These are phyloP conservation scores for Chaenocephalus aceratus DNA, from an alignment of 2,113 vertebrate genomes.

Conservation along the genomic window DNA sequence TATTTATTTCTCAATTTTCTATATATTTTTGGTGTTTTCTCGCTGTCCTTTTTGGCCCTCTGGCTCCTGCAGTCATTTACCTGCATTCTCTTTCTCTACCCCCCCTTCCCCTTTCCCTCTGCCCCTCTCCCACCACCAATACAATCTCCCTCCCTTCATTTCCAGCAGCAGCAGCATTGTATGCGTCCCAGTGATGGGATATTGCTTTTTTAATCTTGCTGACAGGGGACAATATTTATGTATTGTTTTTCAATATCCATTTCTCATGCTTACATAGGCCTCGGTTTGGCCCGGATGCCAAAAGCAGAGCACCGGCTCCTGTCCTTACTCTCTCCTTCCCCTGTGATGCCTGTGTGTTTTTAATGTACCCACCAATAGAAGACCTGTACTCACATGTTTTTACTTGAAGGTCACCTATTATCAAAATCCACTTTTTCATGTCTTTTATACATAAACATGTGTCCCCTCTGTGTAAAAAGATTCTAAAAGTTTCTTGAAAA, in stretches of 20 bases:
- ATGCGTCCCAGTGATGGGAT: slow-evolving; percentile 69
- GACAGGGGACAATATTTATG: slow-evolving; percentile 81
- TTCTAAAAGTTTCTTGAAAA: too few relatives aligned
- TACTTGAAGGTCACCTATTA: too few relatives aligned
- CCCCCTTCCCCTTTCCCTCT: not conserved
- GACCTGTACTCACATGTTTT: too few relatives aligned
- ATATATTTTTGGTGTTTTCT: slow-evolving; percentile 22
- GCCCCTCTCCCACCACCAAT: slow-evolving; percentile 2
- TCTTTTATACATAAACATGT: too few relatives aligned
- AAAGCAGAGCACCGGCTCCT: slow-evolving; percentile 13
- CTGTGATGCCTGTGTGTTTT: slow-evolving; percentile 31
- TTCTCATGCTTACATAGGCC: slow-evolving; percentile 61
- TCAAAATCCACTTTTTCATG: too few relatives aligned
- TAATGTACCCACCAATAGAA: slow-evolving; percentile 9
- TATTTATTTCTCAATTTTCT: slow-evolving; percentile 51
- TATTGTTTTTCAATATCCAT: slow-evolving; percentile 83
- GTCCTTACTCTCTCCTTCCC: not conserved
- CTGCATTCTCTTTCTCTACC: slow-evolving; percentile 31
- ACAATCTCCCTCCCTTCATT: slow-evolving; percentile 28
- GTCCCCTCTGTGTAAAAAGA: too few relatives aligned
- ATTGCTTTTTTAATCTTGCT: slow-evolving; percentile 86
- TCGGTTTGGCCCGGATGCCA: slow-evolving; percentile 42
- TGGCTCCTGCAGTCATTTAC: slow-evolving; percentile 55
- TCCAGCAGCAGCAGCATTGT: slow-evolving; percentile 49
- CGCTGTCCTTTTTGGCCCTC: slow-evolving; percentile 9